Base-by-base conservation (phyloP, 2,888 invertebrate species). In the Altica lythri region DNA sequence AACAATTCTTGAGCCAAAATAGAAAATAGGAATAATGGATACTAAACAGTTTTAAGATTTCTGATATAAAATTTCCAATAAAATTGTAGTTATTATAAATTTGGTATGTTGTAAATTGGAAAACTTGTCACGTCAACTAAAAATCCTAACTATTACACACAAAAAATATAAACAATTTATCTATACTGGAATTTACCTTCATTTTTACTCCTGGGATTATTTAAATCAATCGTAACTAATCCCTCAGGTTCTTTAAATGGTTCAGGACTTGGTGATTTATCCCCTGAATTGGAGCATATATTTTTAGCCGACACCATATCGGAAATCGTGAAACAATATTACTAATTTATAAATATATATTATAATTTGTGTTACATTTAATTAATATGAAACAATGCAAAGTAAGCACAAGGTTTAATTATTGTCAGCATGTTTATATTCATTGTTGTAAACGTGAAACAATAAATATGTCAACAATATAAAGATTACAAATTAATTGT, bases 221-320 rank as follows among this genome's bases (percentile, higher is more conserved):
- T 66, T 44, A 75, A 56, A 56, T 74, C 73, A 45, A 75, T 68
- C 10, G 69, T 71, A 8, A 68, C 69, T 72, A 75, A 70, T 9
- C 69, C 72, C 43, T 71, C 71, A 8, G 74, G 74, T 63, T 75
- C 74, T 44, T 59, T 57, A 51, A 72, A 72, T 12, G 68, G 68
- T 54, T 63, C 61, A 4, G 60, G 62, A 35, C 57, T 57, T 19
- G 59, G 37, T 4, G 53, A 35, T 53, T 53, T 56, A 13, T 56
- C 55, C 43, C 58, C 47, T 22, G 40, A 46, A 49, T 49, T 51
- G n/a, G 46, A 12, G 13, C 45, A 38, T 19, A 50, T 17, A 8
- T 18, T 50, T 43, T 64, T 62, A 1, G 64, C 60, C 2, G 54
- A 55, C 14, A 62, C 62, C 64, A 64, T 64, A 16, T 47, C 37